A percentile compares a stretch with the other conserved stretches of the same genome.
These are phyloP conservation scores for Oncorhynchus masou DNA, from an alignment of 2,113 vertebrate genomes.

Conservation along the genomic window DNA sequence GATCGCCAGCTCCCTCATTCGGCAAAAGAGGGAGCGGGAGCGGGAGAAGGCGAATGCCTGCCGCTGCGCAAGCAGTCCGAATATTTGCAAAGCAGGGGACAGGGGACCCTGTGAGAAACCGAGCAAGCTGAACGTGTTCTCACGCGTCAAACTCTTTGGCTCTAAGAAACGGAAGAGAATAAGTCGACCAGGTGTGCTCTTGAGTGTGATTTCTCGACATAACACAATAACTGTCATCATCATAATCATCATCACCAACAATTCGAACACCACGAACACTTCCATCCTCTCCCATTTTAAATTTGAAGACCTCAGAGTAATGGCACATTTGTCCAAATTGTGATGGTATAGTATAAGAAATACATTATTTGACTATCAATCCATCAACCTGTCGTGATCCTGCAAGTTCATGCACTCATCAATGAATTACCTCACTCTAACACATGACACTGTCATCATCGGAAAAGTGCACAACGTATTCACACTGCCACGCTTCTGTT, in stretches of 20 bases:
- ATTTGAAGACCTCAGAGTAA: too few relatives aligned
- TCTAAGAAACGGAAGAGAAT: constrained; percentile 92
- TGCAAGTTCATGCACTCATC: too few relatives aligned
- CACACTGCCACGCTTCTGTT: too few relatives aligned
- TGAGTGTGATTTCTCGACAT: constrained; percentile 6
- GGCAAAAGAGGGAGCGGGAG: constrained; percentile 95
- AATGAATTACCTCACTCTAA: too few relatives aligned
- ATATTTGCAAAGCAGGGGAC: constrained; percentile 83
- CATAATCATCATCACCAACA: constrained; percentile 6
- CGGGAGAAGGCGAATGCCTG: constrained; percentile 93
- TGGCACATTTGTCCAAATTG: too few relatives aligned
- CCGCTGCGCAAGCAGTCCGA: constrained; percentile 93
- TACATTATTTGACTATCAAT: too few relatives aligned
- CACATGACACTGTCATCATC: too few relatives aligned
- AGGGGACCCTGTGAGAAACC: constrained; percentile 77
- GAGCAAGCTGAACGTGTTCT: constrained; percentile 95
- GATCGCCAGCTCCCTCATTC: constrained; percentile 98
- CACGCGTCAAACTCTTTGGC: constrained; percentile 95
- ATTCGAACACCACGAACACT: not conserved
- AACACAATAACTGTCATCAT: constrained; percentile 6
- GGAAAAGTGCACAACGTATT: too few relatives aligned
- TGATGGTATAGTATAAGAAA: too few relatives aligned
- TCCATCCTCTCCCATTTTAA: not conserved
- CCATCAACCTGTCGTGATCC: too few relatives aligned
- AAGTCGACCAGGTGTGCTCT: constrained; percentile 89